Evolutionary conservation across 35 echinoderm and acorn worm genomes (phyloP).

Genomic region (Antedon bifida): DNA sequence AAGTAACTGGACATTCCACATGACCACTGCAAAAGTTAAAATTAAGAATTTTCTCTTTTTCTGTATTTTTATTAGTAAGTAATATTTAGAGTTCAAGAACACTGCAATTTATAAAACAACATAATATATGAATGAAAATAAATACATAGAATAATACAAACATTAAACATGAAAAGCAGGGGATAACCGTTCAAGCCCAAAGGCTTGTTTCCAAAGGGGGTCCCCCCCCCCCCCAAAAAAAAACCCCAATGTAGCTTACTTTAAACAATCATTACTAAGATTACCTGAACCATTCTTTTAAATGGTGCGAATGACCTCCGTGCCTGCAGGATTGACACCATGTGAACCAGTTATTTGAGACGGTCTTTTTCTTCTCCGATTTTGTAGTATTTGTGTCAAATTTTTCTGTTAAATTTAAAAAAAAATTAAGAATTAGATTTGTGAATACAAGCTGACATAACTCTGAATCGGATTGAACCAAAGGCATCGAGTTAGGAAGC

Average conservation of each 20-base stretch:
- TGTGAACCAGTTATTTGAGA: conserved; percentile 74
- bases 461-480: too few relatives aligned
- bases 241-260: too few relatives aligned
- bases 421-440: background rate
- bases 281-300: conserved; percentile 84
- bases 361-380: conserved; percentile 22
- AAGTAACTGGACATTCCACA: conserved; percentile 72
- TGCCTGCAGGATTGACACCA: conserved; percentile 93
- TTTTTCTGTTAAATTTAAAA: background rate
- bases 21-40: conserved; percentile 40
- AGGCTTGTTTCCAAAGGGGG: too few relatives aligned
- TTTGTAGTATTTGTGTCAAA: background rate
- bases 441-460: too few relatives aligned
- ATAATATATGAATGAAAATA: too few relatives aligned
- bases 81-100: background rate
- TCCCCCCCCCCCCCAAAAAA: too few relatives aligned
- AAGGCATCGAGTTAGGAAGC: too few relatives aligned
- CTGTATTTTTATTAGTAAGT: background rate
- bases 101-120: too few relatives aligned
- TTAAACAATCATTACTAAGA: background rate
- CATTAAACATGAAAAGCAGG: too few relatives aligned
- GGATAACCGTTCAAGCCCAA: too few relatives aligned
- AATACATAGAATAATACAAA: too few relatives aligned
- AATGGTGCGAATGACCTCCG: conserved; percentile 73
- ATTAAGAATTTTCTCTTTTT: background rate